Conservation (phyloP, 2,113 vertebrate species). For the Salminus brasiliensis region DNA sequence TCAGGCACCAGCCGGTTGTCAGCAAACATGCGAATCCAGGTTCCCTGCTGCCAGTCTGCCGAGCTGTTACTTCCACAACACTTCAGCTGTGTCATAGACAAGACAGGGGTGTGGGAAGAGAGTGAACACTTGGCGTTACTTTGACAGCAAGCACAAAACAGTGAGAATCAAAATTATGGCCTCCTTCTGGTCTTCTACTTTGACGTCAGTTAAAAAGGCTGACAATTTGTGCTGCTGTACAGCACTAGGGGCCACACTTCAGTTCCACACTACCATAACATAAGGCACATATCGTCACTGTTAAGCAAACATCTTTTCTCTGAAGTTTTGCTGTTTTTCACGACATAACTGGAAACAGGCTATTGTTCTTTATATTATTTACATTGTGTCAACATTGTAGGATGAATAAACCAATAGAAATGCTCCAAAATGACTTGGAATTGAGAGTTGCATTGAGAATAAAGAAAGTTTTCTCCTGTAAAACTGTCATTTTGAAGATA, state of each 20-base stretch:
- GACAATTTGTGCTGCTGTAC: background rate
- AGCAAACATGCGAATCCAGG: slow-evolving; percentile 74
- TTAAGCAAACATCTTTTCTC: too few relatives aligned
- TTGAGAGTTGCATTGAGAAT: too few relatives aligned
- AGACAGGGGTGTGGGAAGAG: background rate
- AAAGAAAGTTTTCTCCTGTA: too few relatives aligned
- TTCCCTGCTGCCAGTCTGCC: slow-evolving; percentile 85
- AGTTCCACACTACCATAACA: background rate
- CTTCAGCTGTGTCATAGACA: slow-evolving; percentile 79
- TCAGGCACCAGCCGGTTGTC: slow-evolving; percentile 81
- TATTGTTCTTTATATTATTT: too few relatives aligned
- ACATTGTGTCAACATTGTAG: too few relatives aligned
- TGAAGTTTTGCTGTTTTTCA: too few relatives aligned
- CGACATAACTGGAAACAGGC: too few relatives aligned
- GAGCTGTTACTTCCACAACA: slow-evolving; percentile 94
- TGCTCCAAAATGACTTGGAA: too few relatives aligned
- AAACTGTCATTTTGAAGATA: too few relatives aligned
- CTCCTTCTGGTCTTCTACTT: background rate
- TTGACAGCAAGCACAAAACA: background rate
- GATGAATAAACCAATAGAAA: too few relatives aligned
- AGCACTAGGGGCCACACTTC: background rate
- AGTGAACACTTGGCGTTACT: slow-evolving; percentile 9
- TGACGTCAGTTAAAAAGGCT: background rate
- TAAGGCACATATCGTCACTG: too few relatives aligned
- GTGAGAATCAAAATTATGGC: background rate